These are phyloP conservation scores for Phataginus tetradactyla DNA, from an alignment of 2,797 vertebrate genomes.

Conservation along the genomic window DNA sequence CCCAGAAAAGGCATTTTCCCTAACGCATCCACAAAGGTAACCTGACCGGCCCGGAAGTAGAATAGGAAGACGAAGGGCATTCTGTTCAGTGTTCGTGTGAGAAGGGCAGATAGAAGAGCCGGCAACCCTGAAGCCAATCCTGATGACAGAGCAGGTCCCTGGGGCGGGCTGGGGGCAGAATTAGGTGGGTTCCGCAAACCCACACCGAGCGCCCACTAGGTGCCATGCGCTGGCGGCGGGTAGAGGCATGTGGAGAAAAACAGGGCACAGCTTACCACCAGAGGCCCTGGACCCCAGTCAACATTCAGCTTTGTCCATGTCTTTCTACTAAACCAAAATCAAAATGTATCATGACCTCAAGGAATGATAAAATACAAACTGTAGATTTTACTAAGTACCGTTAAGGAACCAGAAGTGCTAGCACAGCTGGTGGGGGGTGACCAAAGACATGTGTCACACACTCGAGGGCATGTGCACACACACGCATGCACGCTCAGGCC, in stretches of 20 bases:
- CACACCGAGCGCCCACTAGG: neutral
- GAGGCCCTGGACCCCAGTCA: neutral
- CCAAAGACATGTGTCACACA: neutral
- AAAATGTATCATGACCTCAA: neutral
- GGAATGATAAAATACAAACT: neutral
- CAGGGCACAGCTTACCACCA: neutral
- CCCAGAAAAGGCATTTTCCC: neutral
- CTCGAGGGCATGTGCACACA: accelerated
- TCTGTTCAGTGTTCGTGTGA: neutral
- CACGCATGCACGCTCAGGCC: neutral
- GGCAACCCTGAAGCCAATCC: neutral
- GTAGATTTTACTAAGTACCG: neutral
- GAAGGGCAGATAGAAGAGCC: neutral
- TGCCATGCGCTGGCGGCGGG: neutral
- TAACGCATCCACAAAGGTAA: neutral
- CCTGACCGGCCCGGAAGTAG: neutral
- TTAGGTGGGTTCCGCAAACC: neutral
- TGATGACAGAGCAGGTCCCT: neutral
- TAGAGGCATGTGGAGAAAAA: neutral
- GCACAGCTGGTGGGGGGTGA: neutral
- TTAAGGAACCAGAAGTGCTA: neutral
- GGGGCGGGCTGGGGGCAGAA: neutral
- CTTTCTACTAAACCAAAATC: neutral
- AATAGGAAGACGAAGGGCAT: neutral
- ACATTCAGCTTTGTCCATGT: neutral